Evolutionary conservation across 2,797 vertebrate genomes (phyloP), one percentile per base, ranked within the genome.

Genomic region (Labroides dimidiatus): DNA sequence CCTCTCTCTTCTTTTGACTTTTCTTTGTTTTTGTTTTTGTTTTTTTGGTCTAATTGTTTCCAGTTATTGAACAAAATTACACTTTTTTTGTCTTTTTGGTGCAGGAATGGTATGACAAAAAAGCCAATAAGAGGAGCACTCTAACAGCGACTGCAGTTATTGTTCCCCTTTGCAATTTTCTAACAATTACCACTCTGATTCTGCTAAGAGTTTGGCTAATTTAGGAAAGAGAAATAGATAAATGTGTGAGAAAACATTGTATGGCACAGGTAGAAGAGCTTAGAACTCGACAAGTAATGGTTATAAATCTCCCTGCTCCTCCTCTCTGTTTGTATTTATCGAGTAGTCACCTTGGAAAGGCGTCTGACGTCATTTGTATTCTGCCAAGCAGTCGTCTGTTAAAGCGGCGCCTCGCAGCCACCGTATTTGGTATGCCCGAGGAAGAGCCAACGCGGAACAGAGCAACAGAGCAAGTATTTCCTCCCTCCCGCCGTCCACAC

Each of bases 281-380:
- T 52, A 5, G 45, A 57, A 39, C 37, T 41, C 23, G 39, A 37
- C 58, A 37, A 70, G 55, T 60, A 55, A 57, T 81, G 53, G 56
- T 52, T 33, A 55, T n/a, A 62, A 61, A 62, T 64, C 57, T 47
- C 42, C 63, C 50, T 64, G 61, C 36, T 47, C 48, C 57, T 53
- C 15, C 17, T 36, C 48, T 10, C n/a, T 41, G 7, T 72, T 72
- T 57, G 37, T 70, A 19, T 80, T 69, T 78, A 77, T 77, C 15
- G 64, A 79, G 78, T 27, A 75, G 87, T 89, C 82, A 90, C 87
- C 82, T 90, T 86, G 82, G 70, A 81, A 78, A 69, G 64, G 55
- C 7, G 41, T 48, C 77, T 43, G 30, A 61, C 61, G 50, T 69
- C 45, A 77, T 91, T 87, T 80, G 82, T 84, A 89, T 89, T 92